phyloP scores from a whole-genome alignment of 2,888 invertebrate species.

The Temnothorax ravouxi region DNA sequence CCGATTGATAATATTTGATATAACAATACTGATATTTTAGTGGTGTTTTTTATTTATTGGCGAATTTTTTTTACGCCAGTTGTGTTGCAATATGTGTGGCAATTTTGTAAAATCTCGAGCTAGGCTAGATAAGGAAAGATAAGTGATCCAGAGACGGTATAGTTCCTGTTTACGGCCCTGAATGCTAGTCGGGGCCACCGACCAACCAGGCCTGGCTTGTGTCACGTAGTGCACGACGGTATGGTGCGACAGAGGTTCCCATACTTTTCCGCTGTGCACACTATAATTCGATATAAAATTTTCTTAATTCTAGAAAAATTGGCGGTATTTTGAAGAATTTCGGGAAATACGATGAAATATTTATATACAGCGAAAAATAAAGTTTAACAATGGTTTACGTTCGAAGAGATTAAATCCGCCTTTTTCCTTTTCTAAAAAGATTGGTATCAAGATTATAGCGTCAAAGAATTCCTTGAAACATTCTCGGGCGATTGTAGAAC shows the following conservation, averaged over 20 bases:
- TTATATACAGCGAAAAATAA: not conserved
- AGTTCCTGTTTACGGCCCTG: slow-evolving; percentile 44
- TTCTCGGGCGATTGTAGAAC: not conserved
- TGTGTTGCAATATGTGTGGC: not conserved
- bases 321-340: not conserved
- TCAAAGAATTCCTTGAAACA: not conserved
- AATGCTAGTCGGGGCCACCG: slow-evolving; percentile 50
- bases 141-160: not conserved
- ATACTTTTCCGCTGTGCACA: slow-evolving; percentile 5
- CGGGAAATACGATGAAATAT: not conserved
- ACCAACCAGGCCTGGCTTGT: slow-evolving; percentile 55
- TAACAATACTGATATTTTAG: not conserved
- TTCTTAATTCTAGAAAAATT: not conserved
- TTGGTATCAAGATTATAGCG: not conserved
- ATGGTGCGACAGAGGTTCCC: slow-evolving; percentile 51
- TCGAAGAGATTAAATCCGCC: not conserved
- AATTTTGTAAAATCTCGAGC: not conserved
- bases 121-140: not conserved
- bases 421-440: not conserved
- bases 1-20: too few relatives aligned
- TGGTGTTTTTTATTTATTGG: not conserved
- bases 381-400: not conserved
- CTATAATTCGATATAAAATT: not conserved
- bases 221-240: slow-evolving; percentile 56
- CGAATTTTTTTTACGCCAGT: not conserved